These are phyloP conservation scores for Clarias pachynema DNA, from an alignment of 2,797 vertebrate species.

Conservation along the genomic window DNA sequence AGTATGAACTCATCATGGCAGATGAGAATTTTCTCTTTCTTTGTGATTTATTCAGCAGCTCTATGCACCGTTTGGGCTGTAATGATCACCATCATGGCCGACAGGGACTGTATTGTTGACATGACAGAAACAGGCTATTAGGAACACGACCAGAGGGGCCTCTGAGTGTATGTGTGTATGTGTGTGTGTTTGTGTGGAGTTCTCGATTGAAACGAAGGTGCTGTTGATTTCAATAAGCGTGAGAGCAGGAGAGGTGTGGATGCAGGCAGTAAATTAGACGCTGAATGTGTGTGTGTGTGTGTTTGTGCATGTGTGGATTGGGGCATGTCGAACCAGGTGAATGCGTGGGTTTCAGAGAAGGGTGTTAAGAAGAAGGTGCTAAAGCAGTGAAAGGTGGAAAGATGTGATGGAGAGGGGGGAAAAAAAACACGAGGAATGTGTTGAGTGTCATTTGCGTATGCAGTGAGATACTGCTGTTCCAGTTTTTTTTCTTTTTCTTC, in stretches of 20 bases:
- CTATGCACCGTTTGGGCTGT: background rate
- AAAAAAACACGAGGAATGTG: background rate
- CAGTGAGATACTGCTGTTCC: conserved; percentile 1
- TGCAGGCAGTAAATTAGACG: conserved; percentile 21
- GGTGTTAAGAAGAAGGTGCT: conserved; percentile 31
- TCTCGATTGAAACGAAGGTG: conserved; percentile 7
- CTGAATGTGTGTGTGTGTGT: background rate
- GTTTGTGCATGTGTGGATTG: conserved; percentile 29
- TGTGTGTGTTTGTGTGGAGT: background rate
- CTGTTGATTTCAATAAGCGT: conserved; percentile 38
- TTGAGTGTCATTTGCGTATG: conserved; percentile 18
- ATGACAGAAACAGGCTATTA: conserved; percentile 40
- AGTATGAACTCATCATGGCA: background rate
- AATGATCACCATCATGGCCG: conserved; percentile 31
- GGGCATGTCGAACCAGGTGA: conserved; percentile 50
- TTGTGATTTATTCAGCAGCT: conserved; percentile 37
- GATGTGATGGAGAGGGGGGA: background rate
- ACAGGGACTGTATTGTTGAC: conserved; percentile 41
- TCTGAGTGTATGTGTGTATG: background rate
- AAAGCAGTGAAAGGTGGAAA: conserved; percentile 19
- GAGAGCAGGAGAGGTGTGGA: conserved; percentile 16
- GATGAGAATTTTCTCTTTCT: conserved; percentile 3
- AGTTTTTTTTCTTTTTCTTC: background rate
- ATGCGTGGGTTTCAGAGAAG: conserved; percentile 49
- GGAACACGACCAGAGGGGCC: conserved; percentile 35